Percentiles rank a stretch among this genome's conserved stretches.
Evolutionary conservation across 2,113 vertebrate genomes (phyloP).

Genomic region (Phyllopteryx taeniolatus): DNA sequence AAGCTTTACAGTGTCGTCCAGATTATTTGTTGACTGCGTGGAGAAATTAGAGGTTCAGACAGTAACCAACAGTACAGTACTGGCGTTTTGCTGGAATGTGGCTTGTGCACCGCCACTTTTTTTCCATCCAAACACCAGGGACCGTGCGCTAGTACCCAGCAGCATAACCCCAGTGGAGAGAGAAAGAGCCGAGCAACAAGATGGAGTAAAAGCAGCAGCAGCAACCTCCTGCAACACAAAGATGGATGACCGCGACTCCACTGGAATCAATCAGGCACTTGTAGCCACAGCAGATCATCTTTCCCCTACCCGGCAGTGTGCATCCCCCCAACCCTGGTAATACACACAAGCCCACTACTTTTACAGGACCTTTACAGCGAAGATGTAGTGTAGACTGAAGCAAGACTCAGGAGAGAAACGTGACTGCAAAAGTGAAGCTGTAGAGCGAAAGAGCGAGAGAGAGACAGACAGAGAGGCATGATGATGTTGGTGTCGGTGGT

Average conservation of each 20-base stretch:
- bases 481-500: not conserved
- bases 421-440: constrained; percentile 16
- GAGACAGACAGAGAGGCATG: constrained; percentile 3
- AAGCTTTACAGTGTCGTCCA: no score
- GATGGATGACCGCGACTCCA: constrained; percentile 59
- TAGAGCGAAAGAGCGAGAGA: constrained; percentile 8
- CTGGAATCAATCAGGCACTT: constrained; percentile 62
- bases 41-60: not conserved
- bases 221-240: constrained; percentile 29
- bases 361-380: constrained; percentile 11
- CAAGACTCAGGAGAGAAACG: constrained; percentile 15
- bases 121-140: no score
- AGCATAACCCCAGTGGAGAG: constrained; percentile 26
- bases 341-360: constrained; percentile 16
- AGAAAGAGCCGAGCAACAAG: constrained; percentile 26
- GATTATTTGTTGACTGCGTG: no score
- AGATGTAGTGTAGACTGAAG: constrained; percentile 10
- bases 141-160: constrained; percentile 28
- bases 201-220: constrained; percentile 29
- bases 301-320: constrained; percentile 37
- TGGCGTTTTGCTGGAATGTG: not conserved
- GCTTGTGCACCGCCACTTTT: not conserved
- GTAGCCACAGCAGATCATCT: constrained; percentile 62
- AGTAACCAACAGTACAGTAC: not conserved
- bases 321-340: constrained; percentile 18